Base-by-base conservation (phyloP, 1,140 invertebrate genomes). In the Platorchestia sp. region DNA sequence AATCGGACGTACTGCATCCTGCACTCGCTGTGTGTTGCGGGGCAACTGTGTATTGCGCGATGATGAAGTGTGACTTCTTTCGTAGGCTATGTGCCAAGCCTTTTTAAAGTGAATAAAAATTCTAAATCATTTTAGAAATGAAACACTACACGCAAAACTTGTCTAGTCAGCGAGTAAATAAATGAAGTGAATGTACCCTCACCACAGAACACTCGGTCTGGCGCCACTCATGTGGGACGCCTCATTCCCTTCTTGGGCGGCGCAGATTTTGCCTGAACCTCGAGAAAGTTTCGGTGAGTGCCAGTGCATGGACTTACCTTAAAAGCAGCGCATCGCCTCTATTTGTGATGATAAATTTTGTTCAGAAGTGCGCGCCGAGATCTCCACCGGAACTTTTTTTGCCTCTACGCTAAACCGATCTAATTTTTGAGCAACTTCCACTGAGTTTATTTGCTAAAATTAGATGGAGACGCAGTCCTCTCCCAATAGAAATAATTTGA, bases 401-500 rank as follows among this genome's bases (percentile, higher is more conserved):
- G 27, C 59, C 27, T 75, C 59, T 75, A 75, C 59, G 59, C 59
- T 10, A 75, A 75, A 42, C 87, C 87, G 87, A 89, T 89, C 87
- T 42, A 36, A 89, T 89, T 19, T 89, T 89, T 89, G 14, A 44
- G 5, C n/a, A 89, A 89, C 86, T 89, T 89, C 36, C 87, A 19
- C 7, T 42, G 87, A 89, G 87, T 89, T 89, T 89, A 36, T 89
- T 89, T 89, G 87, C n/a, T 6, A 89, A n/a, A 89, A 89, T 89
- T 89, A 41, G 87, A 89, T 89, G 87, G 87, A 41, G 41, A 14
- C 87, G 87, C 87, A 42, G n/a, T 89, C 10, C 87, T 42, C 27
- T 44, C 87, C 27, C 87, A 89, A 42, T 89, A 89, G 87, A 89
- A 89, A 89, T 89, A 89, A 89, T 89, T 89, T 89, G 87, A 89